A percentile compares a stretch with the other conserved stretches of the same genome.
Evolutionary conservation across 2,888 invertebrate genomes (phyloP).

Genomic region (Drosophila histrio): DNA sequence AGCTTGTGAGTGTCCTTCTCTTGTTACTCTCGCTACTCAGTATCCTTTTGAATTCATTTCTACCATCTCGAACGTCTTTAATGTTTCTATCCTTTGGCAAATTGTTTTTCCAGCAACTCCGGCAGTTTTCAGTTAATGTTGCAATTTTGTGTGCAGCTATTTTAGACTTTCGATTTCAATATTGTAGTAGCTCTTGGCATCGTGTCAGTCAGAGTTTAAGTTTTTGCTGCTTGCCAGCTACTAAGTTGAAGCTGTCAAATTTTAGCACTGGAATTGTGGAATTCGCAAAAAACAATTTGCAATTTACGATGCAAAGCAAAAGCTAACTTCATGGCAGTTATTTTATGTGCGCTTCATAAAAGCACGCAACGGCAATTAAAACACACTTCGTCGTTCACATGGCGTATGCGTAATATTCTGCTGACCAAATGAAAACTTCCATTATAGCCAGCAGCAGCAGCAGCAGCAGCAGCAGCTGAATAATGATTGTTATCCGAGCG

Average conservation of each 20-base stretch:
- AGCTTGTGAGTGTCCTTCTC: not conserved
- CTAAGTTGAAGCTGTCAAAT: not conserved
- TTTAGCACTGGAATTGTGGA: not conserved
- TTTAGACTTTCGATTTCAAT: conserved; percentile 51
- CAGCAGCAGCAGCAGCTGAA: conserved; percentile 25
- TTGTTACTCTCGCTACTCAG: conserved; percentile 5
- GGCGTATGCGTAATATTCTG: conserved; percentile 66
- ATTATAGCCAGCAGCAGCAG: conserved; percentile 3
- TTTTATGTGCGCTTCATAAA: conserved; percentile 63
- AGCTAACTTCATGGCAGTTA: conserved; percentile 10
- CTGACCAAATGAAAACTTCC: conserved; percentile 26
- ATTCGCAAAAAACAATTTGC: conserved; percentile 1
- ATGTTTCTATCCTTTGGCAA: conserved; percentile 58
- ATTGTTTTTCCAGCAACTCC: conserved; percentile 40
- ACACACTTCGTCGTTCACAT: conserved; percentile 49
- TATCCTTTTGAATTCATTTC: conserved; percentile 5
- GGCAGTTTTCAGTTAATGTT: conserved; percentile 44
- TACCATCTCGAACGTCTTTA: conserved; percentile 25
- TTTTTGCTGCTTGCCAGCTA: not conserved
- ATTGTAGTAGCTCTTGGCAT: conserved; percentile 23
- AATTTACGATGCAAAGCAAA: conserved; percentile 36
- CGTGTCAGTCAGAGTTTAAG: conserved; percentile 19
- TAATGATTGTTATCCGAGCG: conserved; percentile 49
- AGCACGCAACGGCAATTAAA: conserved; percentile 69
- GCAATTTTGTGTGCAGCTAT: conserved; percentile 31